Evolutionary conservation across 2,113 vertebrate species (phyloP).

Genomic region (Sprattus sprattus): DNA sequence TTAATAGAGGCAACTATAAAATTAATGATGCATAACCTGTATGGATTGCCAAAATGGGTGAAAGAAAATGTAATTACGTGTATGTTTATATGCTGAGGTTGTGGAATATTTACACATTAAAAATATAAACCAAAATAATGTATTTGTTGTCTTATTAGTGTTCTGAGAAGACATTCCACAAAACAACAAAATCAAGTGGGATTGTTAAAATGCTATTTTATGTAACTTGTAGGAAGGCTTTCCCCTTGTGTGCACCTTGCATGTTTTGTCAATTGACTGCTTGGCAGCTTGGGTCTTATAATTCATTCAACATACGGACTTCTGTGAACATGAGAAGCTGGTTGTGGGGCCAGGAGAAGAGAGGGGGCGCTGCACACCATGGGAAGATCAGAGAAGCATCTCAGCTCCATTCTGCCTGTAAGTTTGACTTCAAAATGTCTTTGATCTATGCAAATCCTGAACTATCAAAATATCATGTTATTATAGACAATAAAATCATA

Average conservation of each 20-base stretch:
- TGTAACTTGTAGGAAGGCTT: too few relatives aligned
- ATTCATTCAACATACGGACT: too few relatives aligned
- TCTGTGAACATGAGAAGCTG: too few relatives aligned
- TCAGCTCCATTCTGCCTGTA: neutral
- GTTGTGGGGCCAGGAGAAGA: neutral
- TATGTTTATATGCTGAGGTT: neutral
- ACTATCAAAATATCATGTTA: too few relatives aligned
- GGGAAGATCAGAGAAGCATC: neutral
- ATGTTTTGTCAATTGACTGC: too few relatives aligned
- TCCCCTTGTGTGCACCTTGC: too few relatives aligned
- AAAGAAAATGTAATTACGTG: neutral
- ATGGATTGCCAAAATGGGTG: conserved; percentile 3
- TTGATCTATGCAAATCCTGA: too few relatives aligned
- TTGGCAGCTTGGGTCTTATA: too few relatives aligned
- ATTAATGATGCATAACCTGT: neutral
- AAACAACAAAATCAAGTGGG: neutral
- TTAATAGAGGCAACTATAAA: too few relatives aligned
- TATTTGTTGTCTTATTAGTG: neutral
- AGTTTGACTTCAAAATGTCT: too few relatives aligned
- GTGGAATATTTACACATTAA: conserved; percentile 8
- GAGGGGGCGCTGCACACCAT: neutral
- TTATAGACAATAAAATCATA: too few relatives aligned
- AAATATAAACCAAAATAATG: neutral
- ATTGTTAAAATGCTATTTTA: too few relatives aligned
- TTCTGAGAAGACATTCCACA: neutral